phyloP scores from a whole-genome alignment of 2,888 invertebrate genomes.

The Perithous albicinctus region DNA sequence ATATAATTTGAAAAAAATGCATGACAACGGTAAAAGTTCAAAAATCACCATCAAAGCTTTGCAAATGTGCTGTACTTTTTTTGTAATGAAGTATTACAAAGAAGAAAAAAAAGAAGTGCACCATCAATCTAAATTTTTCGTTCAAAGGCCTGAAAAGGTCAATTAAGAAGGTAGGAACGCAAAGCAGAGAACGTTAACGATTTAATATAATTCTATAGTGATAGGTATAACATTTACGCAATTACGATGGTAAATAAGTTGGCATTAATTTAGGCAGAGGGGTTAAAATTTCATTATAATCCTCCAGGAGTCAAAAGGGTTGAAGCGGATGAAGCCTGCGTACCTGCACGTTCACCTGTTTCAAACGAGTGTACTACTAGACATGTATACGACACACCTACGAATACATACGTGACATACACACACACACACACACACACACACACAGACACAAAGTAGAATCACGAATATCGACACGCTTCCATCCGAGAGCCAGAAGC shows the following conservation, averaged over 20 bases:
- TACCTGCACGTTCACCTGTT: slow-evolving; percentile 44
- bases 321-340: not conserved
- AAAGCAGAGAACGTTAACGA: not conserved
- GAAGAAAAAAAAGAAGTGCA: not conserved
- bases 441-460: slow-evolving; percentile 23
- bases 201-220: slow-evolving; percentile 7
- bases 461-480: slow-evolving; percentile 67
- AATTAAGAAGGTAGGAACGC: not conserved
- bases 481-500: slow-evolving; percentile 56
- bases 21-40: no score
- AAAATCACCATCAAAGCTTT: no score
- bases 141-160: not conserved
- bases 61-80: no score
- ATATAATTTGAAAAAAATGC: no score
- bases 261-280: slow-evolving; percentile 10
- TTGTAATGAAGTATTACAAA: not conserved
- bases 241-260: slow-evolving; percentile 29
- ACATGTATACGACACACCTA: slow-evolving; percentile 34
- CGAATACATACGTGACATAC: not conserved
- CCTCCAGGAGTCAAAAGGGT: not conserved
- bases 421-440: not conserved
- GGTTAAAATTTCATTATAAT: slow-evolving; percentile 19
- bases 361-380: slow-evolving; percentile 11
- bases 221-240: slow-evolving; percentile 1
- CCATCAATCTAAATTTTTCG: not conserved